phyloP scores from a whole-genome alignment of 2,888 invertebrate species.

The Trachelus tabidus region DNA sequence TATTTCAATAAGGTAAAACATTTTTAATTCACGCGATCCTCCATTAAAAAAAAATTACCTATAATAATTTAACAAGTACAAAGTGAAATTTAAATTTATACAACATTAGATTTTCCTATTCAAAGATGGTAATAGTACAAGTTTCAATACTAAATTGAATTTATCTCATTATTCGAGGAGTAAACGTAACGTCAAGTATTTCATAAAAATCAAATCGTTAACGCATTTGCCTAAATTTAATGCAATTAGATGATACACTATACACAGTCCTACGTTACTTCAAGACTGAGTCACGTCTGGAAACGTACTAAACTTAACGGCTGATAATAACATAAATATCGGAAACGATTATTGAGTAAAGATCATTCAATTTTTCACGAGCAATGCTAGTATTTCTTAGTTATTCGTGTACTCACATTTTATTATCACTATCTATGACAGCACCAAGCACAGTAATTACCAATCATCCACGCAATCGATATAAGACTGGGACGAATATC shows the following conservation, averaged over 20 bases:
- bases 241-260: not conserved
- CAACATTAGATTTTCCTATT: no score
- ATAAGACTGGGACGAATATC: not conserved
- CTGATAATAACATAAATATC: not conserved
- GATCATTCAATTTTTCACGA: not conserved
- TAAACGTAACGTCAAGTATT: not conserved
- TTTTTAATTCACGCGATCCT: not conserved
- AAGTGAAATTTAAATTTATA: no score
- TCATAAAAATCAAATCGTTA: not conserved
- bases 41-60: no score
- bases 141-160: no score
- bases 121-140: no score
- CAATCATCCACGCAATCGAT: not conserved
- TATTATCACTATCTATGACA: not conserved
- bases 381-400: not conserved
- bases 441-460: conserved; percentile 3
- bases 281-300: not conserved
- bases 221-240: not conserved
- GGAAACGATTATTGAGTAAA: not conserved
- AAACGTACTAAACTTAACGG: not conserved
- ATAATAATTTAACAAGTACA: no score
- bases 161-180: no score
- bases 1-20: not conserved
- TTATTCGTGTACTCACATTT: not conserved
- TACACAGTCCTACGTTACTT: no score